Evolutionary conservation across 92 coral and sea anemone species (phyloP), one percentile per base, ranked within the genome.

Genomic region (Galaxea fascicularis): DNA sequence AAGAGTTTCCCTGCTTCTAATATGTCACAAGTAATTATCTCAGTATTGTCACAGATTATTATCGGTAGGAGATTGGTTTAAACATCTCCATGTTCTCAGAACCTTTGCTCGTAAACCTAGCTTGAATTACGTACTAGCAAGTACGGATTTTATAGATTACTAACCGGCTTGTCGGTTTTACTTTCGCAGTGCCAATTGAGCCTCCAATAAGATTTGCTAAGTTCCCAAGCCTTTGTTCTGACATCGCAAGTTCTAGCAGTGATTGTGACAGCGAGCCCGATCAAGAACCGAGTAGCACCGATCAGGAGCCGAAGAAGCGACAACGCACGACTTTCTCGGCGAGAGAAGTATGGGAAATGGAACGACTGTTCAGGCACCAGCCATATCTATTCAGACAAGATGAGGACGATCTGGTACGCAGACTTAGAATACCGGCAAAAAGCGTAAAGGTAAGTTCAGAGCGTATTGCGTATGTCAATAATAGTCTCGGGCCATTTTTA

Each of bases 361-460:
- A 67, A 28, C 10, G 49, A 67, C 39, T 16, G 24, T 70, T 35
- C 53, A 4, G 25, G 74, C 74, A 25, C 11, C 5, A 28, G n/a
- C 74, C 74, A 35, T 70, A 70, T 70, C 28, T 70, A 28, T 14
- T 7, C 9, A 11, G 26, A 1, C 9, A 41, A 11, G 74, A 70
- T 13, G 74, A 70, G 15, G 20, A 0, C 13, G 25, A 70, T 4
- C 53, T 70, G 52, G 74, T 70, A 3, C 25, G 35, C 3, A 70
- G 51, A 14, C 74, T 70, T 70, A 53, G 74, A 28, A 70, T 70
- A 14, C 47, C 74, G 9, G 24, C 74, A 26, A 70, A 70, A 70
- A 70, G 28, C 35, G 24, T 70, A 24, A 35, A 39, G 53, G 74
- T 70, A 15, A 39, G 53, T 16, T 54, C 3, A 54, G 51, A n/a